Percentiles rank a stretch among this genome's conserved stretches.
Conservation (phyloP, 1,140 invertebrate genomes). For the Tenebrio molitor region DNA sequence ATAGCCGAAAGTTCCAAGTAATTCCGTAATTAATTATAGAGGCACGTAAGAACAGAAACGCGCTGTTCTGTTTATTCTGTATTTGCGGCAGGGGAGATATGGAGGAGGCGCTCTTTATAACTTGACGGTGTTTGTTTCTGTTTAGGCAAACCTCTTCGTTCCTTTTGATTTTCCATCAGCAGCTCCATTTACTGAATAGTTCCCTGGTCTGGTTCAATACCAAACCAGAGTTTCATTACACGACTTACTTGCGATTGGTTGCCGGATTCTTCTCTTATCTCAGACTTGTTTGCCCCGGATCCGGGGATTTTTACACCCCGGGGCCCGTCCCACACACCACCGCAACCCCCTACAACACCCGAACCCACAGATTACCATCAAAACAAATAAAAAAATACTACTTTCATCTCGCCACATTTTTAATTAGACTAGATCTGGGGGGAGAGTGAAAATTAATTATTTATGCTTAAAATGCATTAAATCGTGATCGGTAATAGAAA, state of each 20-base stretch:
- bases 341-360: no score
- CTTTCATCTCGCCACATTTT: no score
- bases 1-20: slow-evolving; percentile 46
- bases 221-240: slow-evolving; percentile 62
- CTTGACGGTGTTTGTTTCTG: slow-evolving; percentile 65
- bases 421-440: no score
- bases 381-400: no score
- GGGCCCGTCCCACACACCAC: no score
- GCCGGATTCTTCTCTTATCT: slow-evolving; percentile 62
- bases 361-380: no score
- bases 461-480: no score
- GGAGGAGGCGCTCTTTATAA: slow-evolving; percentile 63
- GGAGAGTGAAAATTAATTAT: no score
- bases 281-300: slow-evolving; percentile 60
- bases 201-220: slow-evolving; percentile 58
- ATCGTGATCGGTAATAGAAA: no score
- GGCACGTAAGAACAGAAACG: slow-evolving; percentile 44
- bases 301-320: slow-evolving; percentile 4
- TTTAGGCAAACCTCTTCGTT: slow-evolving; percentile 64
- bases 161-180: slow-evolving; percentile 65
- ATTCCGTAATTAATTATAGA: slow-evolving; percentile 48
- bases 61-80: slow-evolving; percentile 61
- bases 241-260: slow-evolving; percentile 62
- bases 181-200: slow-evolving; percentile 65
- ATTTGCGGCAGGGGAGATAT: slow-evolving; percentile 58